Evolutionary conservation across 2,797 vertebrate genomes (phyloP), one percentile per base, ranked within the genome.

Genomic region (Poeciliopsis presidionis): DNA sequence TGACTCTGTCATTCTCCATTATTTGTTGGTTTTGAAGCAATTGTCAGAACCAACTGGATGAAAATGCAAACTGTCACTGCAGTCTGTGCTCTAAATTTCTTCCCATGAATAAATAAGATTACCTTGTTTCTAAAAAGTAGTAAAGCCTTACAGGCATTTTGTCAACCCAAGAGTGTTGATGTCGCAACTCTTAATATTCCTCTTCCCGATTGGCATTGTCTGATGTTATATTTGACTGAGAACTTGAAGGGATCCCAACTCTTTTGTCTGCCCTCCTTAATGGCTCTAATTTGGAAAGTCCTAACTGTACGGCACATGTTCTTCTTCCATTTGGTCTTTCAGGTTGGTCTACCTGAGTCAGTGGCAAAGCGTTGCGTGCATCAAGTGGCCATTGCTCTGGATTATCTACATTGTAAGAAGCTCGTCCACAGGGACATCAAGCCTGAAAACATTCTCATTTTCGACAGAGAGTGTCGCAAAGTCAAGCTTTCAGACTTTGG

Each of bases 401-500:
- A 97, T 89, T 97, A 96, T 84, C 92, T 97, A 63, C 96, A 97
- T 87, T 93, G 95, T 81, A 96, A 95, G 87, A 96, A 96, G 90
- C 91, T 97, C 74, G 96, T 97, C 63, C 96, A 97, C 89, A 87
- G 96, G 36, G 96, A 97, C 90, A 96, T 97, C 80, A 97, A 97
- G 80, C 96, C 96, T 0, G 96, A 97, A 88, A 97, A 97, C 86
- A 95, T 97, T 75, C 96, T 97, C 11, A 96, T 97, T 72, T 97
- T 97, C 45, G 96, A 97, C 91, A 85, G 95, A 71, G 96, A 97
- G 91, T 97, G 96, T 78, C 95, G 95, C 70, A 96, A 96, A 80
- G 95, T 97, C 55, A 97, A 97, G 84, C 93, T 97, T 79, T 97
- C 96, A 0, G 96, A 97, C 91, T 97, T 97, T 1, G 96, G 96